Conservation (phyloP, 2,113 vertebrate genomes). For the Pseudolaguvia tuberculata region DNA sequence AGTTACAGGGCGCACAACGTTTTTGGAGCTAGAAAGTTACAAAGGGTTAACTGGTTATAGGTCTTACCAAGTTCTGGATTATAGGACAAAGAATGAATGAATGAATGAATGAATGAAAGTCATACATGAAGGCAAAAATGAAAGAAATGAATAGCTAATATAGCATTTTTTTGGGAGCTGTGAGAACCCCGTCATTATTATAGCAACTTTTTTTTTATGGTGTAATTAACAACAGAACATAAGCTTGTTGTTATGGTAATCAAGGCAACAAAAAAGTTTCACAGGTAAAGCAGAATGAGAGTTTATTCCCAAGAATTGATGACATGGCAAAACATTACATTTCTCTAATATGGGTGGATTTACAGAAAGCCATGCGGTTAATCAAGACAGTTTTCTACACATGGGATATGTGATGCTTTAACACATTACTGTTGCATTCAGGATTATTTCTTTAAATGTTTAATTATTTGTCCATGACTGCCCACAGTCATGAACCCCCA, state of each 20-base stretch:
- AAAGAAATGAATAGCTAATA: too few relatives aligned
- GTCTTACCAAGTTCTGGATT: too few relatives aligned
- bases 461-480: too few relatives aligned
- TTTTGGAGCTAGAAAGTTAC: too few relatives aligned
- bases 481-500: too few relatives aligned
- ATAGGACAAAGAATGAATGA: too few relatives aligned
- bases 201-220: background rate
- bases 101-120: too few relatives aligned
- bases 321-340: background rate
- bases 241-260: slow-evolving; percentile 5
- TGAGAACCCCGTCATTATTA: slow-evolving; percentile 2
- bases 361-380: background rate
- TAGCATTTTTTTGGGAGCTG: background rate
- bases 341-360: background rate
- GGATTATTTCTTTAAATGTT: too few relatives aligned
- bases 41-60: too few relatives aligned
- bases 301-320: background rate
- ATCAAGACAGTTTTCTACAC: background rate
- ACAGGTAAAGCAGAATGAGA: background rate
- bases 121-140: too few relatives aligned
- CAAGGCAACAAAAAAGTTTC: background rate
- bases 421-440: background rate
- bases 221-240: background rate
- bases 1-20: too few relatives aligned
- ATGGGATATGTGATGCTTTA: background rate